Evolutionary conservation across 2,888 invertebrate genomes (phyloP), one percentile per base, ranked within the genome.

Genomic region (Nymphalis urticae): DNA sequence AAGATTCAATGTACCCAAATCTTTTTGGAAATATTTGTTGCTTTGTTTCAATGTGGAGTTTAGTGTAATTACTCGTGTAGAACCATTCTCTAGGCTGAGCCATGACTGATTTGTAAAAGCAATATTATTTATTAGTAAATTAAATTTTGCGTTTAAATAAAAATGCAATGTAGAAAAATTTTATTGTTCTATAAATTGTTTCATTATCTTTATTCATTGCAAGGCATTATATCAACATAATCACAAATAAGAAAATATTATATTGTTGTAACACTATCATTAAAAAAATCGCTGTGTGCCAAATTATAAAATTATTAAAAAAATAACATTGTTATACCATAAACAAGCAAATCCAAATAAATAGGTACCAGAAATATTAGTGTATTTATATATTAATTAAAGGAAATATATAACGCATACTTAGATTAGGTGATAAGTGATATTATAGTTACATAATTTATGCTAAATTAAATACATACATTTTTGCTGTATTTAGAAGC

Each of bases 401-500:
- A 77, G 77, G 78, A 80, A 85, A 79, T 84, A 84, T 85, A 81
- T 87, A 86, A 86, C 78, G 79, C 83, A 82, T 89, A 87, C 78
- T 72, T 83, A 85, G 84, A 80, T 82, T 91, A 91, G 90, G 79
- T 81, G 73, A 76, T 90, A 90, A 90, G 90, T 90, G 89, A 91
- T 91, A 90, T 88, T 87, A 86, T 86, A 83, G 82, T 85, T 85
- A 85, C 76, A 58, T 58, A 58, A 58, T 82, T 84, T 81, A 87
- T 84, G 86, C 88, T 89, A 86, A 85, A 86, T 82, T 79, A 84
- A 88, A 89, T 87, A 86, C 85, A 89, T 88, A 89, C 84, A 86
- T 86, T 86, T 87, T 88, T 90, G 92, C 91, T 92, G 90, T 92
- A 90, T 89, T 90, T 92, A 91, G 89, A 82, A 85, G 91, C 92